These are phyloP conservation scores for Apodemia mormo DNA, from an alignment of 2,888 invertebrate genomes.

Conservation along the genomic window DNA sequence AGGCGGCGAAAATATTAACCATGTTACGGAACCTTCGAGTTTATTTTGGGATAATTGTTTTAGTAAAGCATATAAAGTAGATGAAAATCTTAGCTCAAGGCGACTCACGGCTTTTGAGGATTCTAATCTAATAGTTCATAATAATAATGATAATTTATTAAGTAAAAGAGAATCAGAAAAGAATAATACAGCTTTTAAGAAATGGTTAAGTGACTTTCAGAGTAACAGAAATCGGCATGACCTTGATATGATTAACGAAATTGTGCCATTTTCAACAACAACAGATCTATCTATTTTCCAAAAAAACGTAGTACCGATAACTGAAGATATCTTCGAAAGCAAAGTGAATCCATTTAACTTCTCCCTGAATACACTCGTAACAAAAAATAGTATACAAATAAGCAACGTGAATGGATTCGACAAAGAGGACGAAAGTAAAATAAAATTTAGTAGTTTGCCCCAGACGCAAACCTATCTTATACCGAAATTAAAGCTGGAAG, in stretches of 20 bases:
- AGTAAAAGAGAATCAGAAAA: slow-evolving; percentile 59
- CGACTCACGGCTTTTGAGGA: slow-evolving; percentile 50
- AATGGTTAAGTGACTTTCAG: slow-evolving; percentile 58
- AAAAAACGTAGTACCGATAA: slow-evolving; percentile 62
- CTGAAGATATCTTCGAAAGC: slow-evolving; percentile 55
- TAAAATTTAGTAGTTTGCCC: slow-evolving; percentile 72
- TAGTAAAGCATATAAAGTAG: slow-evolving; percentile 54
- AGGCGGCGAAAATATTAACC: slow-evolving; percentile 31
- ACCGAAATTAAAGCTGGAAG: slow-evolving; percentile 80
- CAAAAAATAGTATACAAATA: slow-evolving; percentile 50
- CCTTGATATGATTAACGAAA: background rate
- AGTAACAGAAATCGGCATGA: slow-evolving; percentile 50
- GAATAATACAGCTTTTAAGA: slow-evolving; percentile 49
- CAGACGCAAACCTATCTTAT: slow-evolving; percentile 74
- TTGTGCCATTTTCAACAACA: background rate
- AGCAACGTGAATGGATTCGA: slow-evolving; percentile 58
- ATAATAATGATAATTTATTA: slow-evolving; percentile 47
- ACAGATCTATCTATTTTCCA: slow-evolving; percentile 22
- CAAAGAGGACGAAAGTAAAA: slow-evolving; percentile 63
- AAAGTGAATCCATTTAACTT: slow-evolving; percentile 33
- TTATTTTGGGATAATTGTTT: slow-evolving; percentile 68
- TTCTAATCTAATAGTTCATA: slow-evolving; percentile 44
- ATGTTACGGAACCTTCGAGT: slow-evolving; percentile 43
- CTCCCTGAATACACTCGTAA: slow-evolving; percentile 39
- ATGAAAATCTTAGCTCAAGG: slow-evolving; percentile 42